Conservation (phyloP, 2,113 vertebrate species). For the Lethenteron camtschaticum region DNA sequence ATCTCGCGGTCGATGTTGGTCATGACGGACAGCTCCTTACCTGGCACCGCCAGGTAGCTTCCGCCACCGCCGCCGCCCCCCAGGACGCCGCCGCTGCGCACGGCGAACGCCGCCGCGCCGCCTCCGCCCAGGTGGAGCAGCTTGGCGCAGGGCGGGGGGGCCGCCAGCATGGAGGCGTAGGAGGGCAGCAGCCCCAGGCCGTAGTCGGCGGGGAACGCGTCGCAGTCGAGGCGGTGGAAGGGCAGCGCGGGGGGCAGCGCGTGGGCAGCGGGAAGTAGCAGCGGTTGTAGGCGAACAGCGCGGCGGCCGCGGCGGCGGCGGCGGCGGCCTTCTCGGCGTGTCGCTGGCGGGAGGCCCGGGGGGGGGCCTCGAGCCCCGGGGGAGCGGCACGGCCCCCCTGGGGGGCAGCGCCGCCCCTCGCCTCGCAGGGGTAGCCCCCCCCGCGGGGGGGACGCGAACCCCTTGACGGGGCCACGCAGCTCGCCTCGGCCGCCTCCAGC, state of each 20-base stretch:
- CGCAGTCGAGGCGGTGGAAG: constrained; percentile 45
- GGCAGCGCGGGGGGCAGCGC: constrained; percentile 25
- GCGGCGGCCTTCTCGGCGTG: constrained; percentile 25
- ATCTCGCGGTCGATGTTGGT: constrained; percentile 74
- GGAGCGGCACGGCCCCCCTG: constrained; percentile 13
- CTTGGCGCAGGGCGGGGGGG: not conserved
- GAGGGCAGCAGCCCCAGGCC: not conserved
- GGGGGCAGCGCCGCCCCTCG: too few species aligned
- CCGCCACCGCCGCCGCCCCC: not conserved
- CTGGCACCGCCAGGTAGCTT: too few species aligned
- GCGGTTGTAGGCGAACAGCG: constrained; percentile 26
- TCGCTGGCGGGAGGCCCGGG: constrained; percentile 21
- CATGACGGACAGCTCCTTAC: constrained; percentile 42
- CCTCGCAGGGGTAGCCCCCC: too few species aligned
- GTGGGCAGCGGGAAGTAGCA: too few species aligned
- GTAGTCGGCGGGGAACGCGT: constrained; percentile 8
- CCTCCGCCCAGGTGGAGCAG: not conserved
- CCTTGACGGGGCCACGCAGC: too few species aligned
- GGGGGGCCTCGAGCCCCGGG: constrained; percentile 20
- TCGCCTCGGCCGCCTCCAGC: too few species aligned
- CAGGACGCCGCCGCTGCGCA: not conserved
- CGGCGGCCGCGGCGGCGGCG: constrained; percentile 14
- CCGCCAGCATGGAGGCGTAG: not conserved
- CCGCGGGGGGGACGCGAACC: too few species aligned
- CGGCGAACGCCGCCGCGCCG: not conserved